phyloP scores from a whole-genome alignment of 1,140 invertebrate species.

The Zaprionus inermis region DNA sequence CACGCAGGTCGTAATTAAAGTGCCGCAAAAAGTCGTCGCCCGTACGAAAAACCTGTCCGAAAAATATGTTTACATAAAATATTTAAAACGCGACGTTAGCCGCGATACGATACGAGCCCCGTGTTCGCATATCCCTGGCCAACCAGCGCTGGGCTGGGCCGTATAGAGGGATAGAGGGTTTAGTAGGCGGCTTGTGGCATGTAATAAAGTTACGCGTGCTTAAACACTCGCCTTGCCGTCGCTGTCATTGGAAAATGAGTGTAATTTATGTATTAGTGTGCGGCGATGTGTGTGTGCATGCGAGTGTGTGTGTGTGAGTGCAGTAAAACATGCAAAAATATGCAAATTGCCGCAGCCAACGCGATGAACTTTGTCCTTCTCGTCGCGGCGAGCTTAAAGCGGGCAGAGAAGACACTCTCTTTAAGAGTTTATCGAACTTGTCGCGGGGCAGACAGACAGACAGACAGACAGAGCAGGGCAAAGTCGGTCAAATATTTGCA shows the following conservation, averaged over 20 bases:
- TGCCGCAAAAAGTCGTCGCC: constrained; percentile 44
- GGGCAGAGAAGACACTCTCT: constrained; percentile 19
- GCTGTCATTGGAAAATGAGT: constrained; percentile 54
- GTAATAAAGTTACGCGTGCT: constrained; percentile 73
- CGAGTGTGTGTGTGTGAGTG: constrained; percentile 58
- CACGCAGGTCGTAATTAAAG: constrained; percentile 59
- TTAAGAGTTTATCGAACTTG: constrained; percentile 76
- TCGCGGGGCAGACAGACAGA: constrained; percentile 13
- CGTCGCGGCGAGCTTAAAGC: constrained; percentile 54
- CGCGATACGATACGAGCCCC: too few species aligned
- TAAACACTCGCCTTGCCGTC: constrained; percentile 51
- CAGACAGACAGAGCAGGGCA: not conserved
- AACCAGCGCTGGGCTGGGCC: not conserved
- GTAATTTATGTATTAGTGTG: constrained; percentile 61
- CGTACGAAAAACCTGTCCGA: constrained; percentile 28
- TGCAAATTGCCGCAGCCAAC: constrained; percentile 80
- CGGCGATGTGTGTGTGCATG: constrained; percentile 51
- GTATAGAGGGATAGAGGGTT: too few species aligned
- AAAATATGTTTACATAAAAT: constrained; percentile 73
- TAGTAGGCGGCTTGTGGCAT: constrained; percentile 51
- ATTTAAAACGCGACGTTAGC: constrained; percentile 78
- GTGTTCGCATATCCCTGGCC: too few species aligned
- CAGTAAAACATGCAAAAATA: constrained; percentile 80
- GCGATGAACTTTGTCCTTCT: constrained; percentile 68
- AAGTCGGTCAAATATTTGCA: constrained; percentile 52